These are phyloP conservation scores for Drosophila micromelanica DNA, from an alignment of 1,140 invertebrate genomes.

Conservation along the genomic window DNA sequence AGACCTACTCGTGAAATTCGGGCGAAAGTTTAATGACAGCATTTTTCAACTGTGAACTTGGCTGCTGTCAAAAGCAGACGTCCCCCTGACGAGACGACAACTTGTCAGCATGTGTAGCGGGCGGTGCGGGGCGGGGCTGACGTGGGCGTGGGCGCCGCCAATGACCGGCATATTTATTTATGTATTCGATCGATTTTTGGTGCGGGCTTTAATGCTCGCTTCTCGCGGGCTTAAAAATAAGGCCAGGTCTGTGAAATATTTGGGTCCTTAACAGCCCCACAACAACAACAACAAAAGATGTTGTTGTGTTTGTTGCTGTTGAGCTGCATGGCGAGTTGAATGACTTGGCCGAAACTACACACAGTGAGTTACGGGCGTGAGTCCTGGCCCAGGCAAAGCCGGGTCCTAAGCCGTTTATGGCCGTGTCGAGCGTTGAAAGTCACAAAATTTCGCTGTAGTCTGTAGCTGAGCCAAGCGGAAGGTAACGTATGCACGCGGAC, in stretches of 20 bases:
- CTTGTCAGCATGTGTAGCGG: constrained; percentile 21
- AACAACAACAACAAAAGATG: no score
- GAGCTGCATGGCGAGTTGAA: constrained; percentile 16
- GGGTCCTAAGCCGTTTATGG: constrained; percentile 66
- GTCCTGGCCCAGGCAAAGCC: constrained; percentile 24
- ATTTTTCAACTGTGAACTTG: no score
- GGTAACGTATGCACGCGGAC: constrained; percentile 43
- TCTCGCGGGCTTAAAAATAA: constrained; percentile 4
- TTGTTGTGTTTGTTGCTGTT: no score
- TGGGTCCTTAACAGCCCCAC: background rate
- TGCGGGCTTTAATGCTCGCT: background rate
- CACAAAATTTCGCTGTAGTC: constrained; percentile 55
- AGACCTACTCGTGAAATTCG: constrained; percentile 7
- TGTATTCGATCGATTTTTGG: constrained; percentile 20
- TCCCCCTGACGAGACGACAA: constrained; percentile 54
- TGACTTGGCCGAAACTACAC: constrained; percentile 34
- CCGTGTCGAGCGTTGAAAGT: constrained; percentile 70
- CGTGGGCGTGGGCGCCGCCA: constrained; percentile 19
- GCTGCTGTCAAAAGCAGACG: constrained; percentile 64
- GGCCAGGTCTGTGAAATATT: constrained; percentile 5
- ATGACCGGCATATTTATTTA: constrained; percentile 68
- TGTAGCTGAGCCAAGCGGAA: constrained; percentile 12
- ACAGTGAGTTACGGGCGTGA: constrained; percentile 18
- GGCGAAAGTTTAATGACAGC: constrained; percentile 22
- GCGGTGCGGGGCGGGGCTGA: background rate